Evolutionary conservation across 2,113 vertebrate species (phyloP).

Genomic region (Aldabrachelys gigantea): DNA sequence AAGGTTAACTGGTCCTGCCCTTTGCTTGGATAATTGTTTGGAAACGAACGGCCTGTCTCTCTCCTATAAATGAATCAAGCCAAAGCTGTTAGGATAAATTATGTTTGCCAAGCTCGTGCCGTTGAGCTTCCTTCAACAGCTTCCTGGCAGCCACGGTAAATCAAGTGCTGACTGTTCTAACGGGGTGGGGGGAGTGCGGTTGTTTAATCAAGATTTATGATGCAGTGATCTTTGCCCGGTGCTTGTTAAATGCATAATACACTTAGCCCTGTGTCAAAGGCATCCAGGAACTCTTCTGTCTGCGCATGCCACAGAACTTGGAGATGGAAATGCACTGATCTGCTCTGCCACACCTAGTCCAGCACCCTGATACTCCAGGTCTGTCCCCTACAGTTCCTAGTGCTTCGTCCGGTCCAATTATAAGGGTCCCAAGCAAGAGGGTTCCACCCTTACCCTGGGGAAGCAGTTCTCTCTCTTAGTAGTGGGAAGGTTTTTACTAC

Average conservation of each 20-base stretch:
- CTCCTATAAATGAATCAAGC: background rate
- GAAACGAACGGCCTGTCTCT: background rate
- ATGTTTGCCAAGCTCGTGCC: background rate
- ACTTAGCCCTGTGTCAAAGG: background rate
- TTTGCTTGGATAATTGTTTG: conserved; percentile 1
- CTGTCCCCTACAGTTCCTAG: too few species aligned
- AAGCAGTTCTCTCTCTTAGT: background rate
- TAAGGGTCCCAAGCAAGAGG: background rate
- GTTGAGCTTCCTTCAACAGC: background rate
- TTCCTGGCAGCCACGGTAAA: background rate
- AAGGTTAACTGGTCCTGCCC: background rate
- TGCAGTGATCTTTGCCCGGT: background rate
- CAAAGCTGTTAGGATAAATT: background rate
- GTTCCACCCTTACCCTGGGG: background rate
- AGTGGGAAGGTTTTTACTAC: background rate
- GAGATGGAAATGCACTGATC: background rate
- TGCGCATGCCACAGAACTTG: background rate
- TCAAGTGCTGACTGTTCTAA: background rate
- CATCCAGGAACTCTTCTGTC: background rate
- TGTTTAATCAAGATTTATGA: background rate
- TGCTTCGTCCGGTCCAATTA: background rate
- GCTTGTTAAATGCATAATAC: background rate
- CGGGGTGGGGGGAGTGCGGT: background rate
- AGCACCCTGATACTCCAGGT: background rate
- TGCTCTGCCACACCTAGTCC: background rate